phyloP scores from a whole-genome alignment of 2,113 vertebrate species.

The Callopanchax toddi region DNA sequence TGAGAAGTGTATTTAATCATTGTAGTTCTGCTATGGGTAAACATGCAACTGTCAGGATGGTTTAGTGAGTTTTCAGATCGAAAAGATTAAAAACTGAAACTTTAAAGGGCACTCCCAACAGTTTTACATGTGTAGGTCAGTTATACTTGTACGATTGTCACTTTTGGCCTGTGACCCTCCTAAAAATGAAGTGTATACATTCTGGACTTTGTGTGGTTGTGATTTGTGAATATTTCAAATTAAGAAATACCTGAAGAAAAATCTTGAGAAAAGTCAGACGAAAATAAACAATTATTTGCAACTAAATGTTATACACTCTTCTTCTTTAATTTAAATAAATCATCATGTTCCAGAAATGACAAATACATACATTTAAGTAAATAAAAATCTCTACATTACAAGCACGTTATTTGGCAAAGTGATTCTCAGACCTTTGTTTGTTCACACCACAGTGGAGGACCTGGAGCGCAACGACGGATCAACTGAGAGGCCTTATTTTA shows the following conservation, averaged over 20 bases:
- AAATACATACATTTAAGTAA: too few species aligned
- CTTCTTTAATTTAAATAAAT: background rate
- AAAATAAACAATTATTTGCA: conserved; percentile 20
- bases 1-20: conserved; percentile 69
- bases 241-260: conserved; percentile 3
- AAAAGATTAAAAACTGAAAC: background rate
- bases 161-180: conserved; percentile 7
- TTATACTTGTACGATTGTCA: background rate
- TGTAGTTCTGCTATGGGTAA: conserved; percentile 40
- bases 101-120: conserved; percentile 2
- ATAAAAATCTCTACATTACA: too few species aligned
- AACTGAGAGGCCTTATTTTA: conserved; percentile 87
- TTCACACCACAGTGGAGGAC: conserved; percentile 89
- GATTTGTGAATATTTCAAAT: conserved; percentile 18
- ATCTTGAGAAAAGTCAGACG: background rate
- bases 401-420: background rate
- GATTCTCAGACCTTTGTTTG: conserved; percentile 36
- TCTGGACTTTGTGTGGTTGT: conserved; percentile 17
- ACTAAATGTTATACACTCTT: background rate
- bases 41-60: conserved; percentile 1
- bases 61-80: conserved; percentile 45
- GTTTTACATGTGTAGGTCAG: background rate
- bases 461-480: conserved; percentile 92
- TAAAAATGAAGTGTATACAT: conserved; percentile 11
- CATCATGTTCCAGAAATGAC: background rate